phyloP scores from a whole-genome alignment of 2,888 invertebrate species.

The Andrena bucephala region DNA sequence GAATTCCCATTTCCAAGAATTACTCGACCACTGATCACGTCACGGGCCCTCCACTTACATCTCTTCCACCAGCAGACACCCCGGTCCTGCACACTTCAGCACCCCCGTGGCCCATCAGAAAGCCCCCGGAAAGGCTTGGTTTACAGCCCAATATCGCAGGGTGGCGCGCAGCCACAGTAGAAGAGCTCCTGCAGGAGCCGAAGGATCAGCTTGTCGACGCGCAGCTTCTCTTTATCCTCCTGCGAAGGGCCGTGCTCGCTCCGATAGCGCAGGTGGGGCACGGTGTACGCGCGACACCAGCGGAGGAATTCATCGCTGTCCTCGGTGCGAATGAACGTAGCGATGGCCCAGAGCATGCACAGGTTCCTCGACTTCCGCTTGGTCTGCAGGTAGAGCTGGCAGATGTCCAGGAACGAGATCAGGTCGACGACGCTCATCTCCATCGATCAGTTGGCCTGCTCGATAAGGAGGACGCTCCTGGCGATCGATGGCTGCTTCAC shows the following conservation, averaged over 20 bases:
- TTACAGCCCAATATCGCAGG: constrained; percentile 58
- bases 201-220: constrained; percentile 69
- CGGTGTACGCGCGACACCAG: constrained; percentile 77
- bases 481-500: not conserved
- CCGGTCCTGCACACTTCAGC: too few relatives aligned
- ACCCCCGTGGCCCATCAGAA: not conserved
- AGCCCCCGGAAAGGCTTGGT: not conserved
- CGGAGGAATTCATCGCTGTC: constrained; percentile 73
- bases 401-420: constrained; percentile 80
- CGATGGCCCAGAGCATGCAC: constrained; percentile 80
- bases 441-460: constrained; percentile 38
- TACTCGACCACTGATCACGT: too few relatives aligned
- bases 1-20: too few relatives aligned
- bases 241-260: constrained; percentile 34
- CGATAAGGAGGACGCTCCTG: not conserved
- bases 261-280: constrained; percentile 73
- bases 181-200: constrained; percentile 75
- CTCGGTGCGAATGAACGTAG: constrained; percentile 80
- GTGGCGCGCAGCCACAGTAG: constrained; percentile 77
- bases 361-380: constrained; percentile 72
- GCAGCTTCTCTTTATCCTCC: constrained; percentile 46
- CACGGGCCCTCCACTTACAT: too few relatives aligned
- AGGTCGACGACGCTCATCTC: constrained; percentile 77
- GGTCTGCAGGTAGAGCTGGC: constrained; percentile 78
- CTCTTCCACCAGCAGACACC: too few relatives aligned